Percentiles rank a stretch among this genome's conserved stretches.
phyloP scores from a whole-genome alignment of 1,140 invertebrate species.

The Dermatophagoides farinae region DNA sequence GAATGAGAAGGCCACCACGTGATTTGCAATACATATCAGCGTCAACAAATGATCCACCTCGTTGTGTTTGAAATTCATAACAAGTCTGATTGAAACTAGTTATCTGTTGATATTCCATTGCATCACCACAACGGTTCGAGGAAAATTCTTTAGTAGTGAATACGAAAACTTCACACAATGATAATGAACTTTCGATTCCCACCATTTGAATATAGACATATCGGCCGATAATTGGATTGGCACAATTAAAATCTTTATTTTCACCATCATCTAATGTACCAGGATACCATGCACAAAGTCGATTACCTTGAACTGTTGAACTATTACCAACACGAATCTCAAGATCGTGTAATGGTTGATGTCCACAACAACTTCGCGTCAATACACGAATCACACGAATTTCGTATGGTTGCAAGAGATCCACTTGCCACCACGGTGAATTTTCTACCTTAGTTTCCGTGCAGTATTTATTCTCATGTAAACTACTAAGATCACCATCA shows the following conservation, averaged over 20 bases:
- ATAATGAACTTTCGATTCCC: conserved; percentile 66
- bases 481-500: conserved; percentile 54
- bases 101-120: conserved; percentile 26
- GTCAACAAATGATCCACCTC: conserved; percentile 55
- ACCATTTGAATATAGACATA: conserved; percentile 71
- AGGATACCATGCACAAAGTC: conserved; percentile 75
- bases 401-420: conserved; percentile 56
- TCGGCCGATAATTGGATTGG: conserved; percentile 54
- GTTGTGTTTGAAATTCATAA: conserved; percentile 45
- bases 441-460: conserved; percentile 67
- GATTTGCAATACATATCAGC: conserved; percentile 44
- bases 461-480: conserved; percentile 63
- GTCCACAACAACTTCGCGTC: conserved; percentile 62
- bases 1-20: conserved; percentile 47
- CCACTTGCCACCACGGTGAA: conserved; percentile 77
- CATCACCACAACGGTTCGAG: conserved; percentile 14
- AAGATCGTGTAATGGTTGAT: conserved; percentile 68
- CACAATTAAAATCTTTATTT: conserved; percentile 72
- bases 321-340: conserved; percentile 79
- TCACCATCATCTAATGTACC: conserved; percentile 72
- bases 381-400: conserved; percentile 62
- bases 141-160: conserved; percentile 48
- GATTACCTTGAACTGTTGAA: conserved; percentile 58
- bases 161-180: conserved; percentile 72
- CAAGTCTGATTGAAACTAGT: conserved; percentile 39